These are phyloP conservation scores for Syrphus vitripennis DNA, from an alignment of 2,888 invertebrate species.

Conservation along the genomic window DNA sequence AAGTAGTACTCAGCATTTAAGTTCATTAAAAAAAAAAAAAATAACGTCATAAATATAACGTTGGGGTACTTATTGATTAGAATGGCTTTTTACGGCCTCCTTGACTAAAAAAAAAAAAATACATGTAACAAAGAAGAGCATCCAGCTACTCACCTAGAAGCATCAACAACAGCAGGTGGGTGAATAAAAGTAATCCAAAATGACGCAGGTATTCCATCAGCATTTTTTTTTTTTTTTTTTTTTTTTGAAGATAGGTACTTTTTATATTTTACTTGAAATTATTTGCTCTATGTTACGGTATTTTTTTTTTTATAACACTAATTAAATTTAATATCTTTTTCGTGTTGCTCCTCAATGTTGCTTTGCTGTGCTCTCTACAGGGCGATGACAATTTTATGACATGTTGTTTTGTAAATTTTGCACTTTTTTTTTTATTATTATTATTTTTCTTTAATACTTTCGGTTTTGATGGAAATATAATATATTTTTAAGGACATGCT, in stretches of 20 bases:
- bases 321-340: constrained; percentile 64
- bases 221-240: constrained; percentile 73
- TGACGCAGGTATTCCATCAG: constrained; percentile 76
- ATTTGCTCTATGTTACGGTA: constrained; percentile 22
- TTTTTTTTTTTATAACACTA: constrained; percentile 57
- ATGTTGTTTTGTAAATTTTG: constrained; percentile 62
- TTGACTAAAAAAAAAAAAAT: background rate
- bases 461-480: constrained; percentile 49
- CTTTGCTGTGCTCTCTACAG: no score
- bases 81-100: background rate
- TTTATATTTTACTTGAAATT: constrained; percentile 26
- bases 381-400: constrained; percentile 57
- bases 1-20: background rate
- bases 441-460: constrained; percentile 64
- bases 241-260: background rate
- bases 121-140: background rate
- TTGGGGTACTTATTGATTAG: constrained; percentile 54
- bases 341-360: constrained; percentile 26
- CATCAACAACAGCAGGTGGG: constrained; percentile 77
- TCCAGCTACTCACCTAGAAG: constrained; percentile 76
- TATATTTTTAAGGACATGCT: constrained; percentile 31
- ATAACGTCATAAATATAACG: constrained; percentile 27
- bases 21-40: constrained; percentile 19
- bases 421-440: constrained; percentile 58
- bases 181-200: constrained; percentile 75